A percentile compares a stretch with the other conserved stretches of the same genome.
Evolutionary conservation across 2,797 vertebrate genomes (phyloP).

Genomic region (Danio kyathit): DNA sequence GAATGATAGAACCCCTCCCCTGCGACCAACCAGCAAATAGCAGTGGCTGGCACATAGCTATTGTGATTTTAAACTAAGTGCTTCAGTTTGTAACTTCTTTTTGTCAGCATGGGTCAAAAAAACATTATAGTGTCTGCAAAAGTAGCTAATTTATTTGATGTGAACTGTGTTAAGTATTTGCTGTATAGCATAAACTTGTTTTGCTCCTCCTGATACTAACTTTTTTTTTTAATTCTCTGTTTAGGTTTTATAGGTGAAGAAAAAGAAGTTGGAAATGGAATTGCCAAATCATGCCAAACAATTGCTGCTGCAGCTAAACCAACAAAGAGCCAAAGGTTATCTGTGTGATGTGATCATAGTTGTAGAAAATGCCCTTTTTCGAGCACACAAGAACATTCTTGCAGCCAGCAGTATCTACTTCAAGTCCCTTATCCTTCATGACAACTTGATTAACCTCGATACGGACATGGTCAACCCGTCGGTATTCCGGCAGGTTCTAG

Average conservation of each 20-base stretch:
- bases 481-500: constrained; percentile 85
- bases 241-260: constrained; percentile 83
- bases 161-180: neutral
- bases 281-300: constrained; percentile 93
- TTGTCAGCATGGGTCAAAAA: neutral
- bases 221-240: constrained; percentile 18
- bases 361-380: constrained; percentile 92
- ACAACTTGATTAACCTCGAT: constrained; percentile 92
- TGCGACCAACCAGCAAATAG: neutral
- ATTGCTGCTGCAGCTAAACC: constrained; percentile 91
- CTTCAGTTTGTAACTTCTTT: neutral
- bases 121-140: neutral
- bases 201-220: neutral
- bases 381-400: constrained; percentile 91
- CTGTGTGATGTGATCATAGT: constrained; percentile 93
- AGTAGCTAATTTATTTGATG: neutral
- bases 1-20: neutral
- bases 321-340: constrained; percentile 92
- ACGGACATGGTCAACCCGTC: constrained; percentile 91
- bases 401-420: constrained; percentile 94
- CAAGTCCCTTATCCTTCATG: constrained; percentile 89
- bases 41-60: neutral
- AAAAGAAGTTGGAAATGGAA: constrained; percentile 89
- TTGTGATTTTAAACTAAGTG: neutral
- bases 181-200: neutral